Base-by-base conservation (phyloP, 2,888 invertebrate species). In the Pammene fasciana region DNA sequence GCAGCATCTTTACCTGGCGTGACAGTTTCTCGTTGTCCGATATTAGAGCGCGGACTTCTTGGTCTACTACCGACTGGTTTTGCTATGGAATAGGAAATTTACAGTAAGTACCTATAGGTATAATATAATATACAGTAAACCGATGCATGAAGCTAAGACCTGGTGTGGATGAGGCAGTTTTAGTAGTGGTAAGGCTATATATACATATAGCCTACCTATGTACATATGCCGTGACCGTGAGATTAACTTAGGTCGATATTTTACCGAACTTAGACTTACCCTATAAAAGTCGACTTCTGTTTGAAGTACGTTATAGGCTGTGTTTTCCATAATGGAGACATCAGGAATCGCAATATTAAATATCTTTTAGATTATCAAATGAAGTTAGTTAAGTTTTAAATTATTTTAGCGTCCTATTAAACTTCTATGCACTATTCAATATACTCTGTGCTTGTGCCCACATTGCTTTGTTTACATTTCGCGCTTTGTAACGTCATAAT, bases 281-380 rank as follows among this genome's bases (percentile, higher is more conserved):
- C 93, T 90, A 74, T 93, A 93, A 84, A 90, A 93, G 57, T 92
- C 86, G 38, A 93, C 82, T 87, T 94, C 93, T 52, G 83, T 86
- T 76, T 93, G 90, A 72, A 93, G 82, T 59, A 88, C 86, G 71
- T 87, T 82, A 71, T 82, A 79, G 65, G 76, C 74, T 52, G 75
- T 70, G 70, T 77, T 79, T 71, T 87, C 86, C 84, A 86, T 88
- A 71, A 59, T 72, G 13, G 5, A 61, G n/a, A 60, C 59, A 71
- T 68, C 41, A 38, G 55, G 43, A 60, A 18, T 2, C 26, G 18
- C 13, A 36, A 16, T 41, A 11, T 18, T 45, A 18, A 48, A 18
- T 62, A 11, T 26, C 26, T 26, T 26, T 26, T 26, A 26, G 26
- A 26, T 26, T 26, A 26, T 26, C 26, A 26, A 26, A 26, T 1